Evolutionary conservation across 2,797 vertebrate species (phyloP), one percentile per base, ranked within the genome.

Genomic region (Acanthis flammea): DNA sequence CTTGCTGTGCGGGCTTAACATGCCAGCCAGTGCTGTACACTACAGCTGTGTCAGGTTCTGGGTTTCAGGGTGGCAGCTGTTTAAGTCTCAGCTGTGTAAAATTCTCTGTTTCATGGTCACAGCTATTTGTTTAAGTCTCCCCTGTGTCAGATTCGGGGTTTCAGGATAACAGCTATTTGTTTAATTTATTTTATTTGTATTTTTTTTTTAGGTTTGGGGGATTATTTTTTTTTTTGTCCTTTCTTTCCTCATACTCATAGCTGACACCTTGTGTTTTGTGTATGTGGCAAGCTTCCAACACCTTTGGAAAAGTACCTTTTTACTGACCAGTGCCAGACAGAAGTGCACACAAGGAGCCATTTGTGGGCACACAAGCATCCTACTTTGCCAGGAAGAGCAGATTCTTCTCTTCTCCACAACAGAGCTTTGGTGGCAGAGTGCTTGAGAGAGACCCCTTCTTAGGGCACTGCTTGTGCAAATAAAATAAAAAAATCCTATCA

Each of bases 11-110:
- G 67, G n/a, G 21, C 25, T 82, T 35, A 42, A 44, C 48, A 31
- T 62, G 48, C 39, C 42, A 24, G 63, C 57, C 33, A n/a, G 21
- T 4, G 2, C 72, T 86, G 19, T 27, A 62, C 10, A 28, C 51
- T 39, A 9, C 30, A 37, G 58, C 54, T 7, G 0, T 11, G 0
- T 8, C 47, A 6, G 21, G 39, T 42, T 68, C 22, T 68, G 12
- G 42, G 27, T 76, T 82, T 70, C 39, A 47, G 14, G 39, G 55
- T 51, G 31, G 19, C 50, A 30, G 28, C 50, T 51, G 17, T 51
- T 51, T 12, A 51, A 30, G 17, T 30, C 50, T 51, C 27, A 28
- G 48, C 16, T 50, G 27, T 51, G 27, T 28, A 18, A 51, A 27
- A 6, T 30, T 51, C 48, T 28, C 16, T 30, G 16, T 51, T 51